A percentile compares a stretch with the other conserved stretches of the same genome.
These are phyloP conservation scores for Neoaliturus tenellus DNA, from an alignment of 2,888 invertebrate species.

Conservation along the genomic window DNA sequence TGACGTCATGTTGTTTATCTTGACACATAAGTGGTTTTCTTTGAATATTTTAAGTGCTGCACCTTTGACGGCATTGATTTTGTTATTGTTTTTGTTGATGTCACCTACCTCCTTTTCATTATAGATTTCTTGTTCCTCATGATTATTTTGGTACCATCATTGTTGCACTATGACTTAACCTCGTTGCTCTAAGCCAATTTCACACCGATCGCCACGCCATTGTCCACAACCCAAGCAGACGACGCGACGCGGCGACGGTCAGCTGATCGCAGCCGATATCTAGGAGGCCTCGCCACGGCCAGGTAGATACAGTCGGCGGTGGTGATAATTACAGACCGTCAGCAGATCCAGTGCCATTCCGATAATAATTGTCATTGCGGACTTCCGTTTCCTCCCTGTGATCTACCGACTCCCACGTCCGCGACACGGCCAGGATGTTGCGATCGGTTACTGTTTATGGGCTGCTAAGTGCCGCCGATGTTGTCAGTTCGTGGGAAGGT, in stretches of 20 bases:
- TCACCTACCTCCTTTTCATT: too few relatives aligned
- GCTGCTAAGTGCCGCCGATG: neutral
- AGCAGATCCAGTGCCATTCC: constrained; percentile 36
- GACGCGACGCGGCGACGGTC: neutral
- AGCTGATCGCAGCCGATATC: neutral
- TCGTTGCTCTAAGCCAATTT: too few relatives aligned
- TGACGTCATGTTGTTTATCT: too few relatives aligned
- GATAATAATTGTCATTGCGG: constrained; percentile 37
- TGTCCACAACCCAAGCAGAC: neutral
- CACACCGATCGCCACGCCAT: too few relatives aligned
- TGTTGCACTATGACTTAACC: too few relatives aligned
- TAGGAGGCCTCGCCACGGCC: neutral
- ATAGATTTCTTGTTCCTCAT: too few relatives aligned
- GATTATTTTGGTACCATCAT: too few relatives aligned
- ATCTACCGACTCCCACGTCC: constrained; percentile 43
- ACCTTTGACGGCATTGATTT: too few relatives aligned
- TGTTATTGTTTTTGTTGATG: too few relatives aligned
- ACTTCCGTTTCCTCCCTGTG: constrained; percentile 48
- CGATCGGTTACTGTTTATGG: neutral
- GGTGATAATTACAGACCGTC: constrained; percentile 27
- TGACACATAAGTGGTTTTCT: too few relatives aligned
- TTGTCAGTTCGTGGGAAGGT: constrained; percentile 2
- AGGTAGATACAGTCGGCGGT: constrained; percentile 1
- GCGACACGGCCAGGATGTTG: constrained; percentile 43
- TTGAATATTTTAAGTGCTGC: too few relatives aligned